Base-by-base conservation (phyloP, 2,797 vertebrate genomes). In the Trachops cirrhosus region DNA sequence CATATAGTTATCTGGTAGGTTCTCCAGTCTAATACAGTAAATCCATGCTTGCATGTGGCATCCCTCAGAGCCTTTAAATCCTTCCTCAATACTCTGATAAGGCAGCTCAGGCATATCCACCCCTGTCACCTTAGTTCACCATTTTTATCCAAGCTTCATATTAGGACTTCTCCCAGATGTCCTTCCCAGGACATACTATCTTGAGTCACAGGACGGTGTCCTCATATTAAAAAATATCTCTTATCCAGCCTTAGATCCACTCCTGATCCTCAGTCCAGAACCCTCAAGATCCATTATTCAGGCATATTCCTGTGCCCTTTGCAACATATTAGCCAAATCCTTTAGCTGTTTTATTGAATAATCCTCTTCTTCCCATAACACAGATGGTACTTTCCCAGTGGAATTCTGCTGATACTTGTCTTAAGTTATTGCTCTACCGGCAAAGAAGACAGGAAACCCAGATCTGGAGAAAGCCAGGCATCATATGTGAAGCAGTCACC, bases 61-160 rank as follows among this genome's bases (percentile, higher is more conserved):
- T 34, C 24, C 52, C 79, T 80, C 19, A 29, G 41, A 89, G 54
- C 2, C 48, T 86, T 91, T 82, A 57, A 16, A 79, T 41, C 37
- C 82, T 92, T 90, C 89, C 64, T 79, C 57, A 59, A 41, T 11
- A 62, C 11, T 59, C 10, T 75, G 41, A 48, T 52, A 83, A 62
- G 29, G 64, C 9, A 91, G 24, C 78, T 22, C 37, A 86, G 62
- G 39, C 62, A 50, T 57, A 78, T 39, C 70, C 11, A 83, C 62
- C n/a, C 90, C 50, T 93, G 70, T 74, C n/a, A 26, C 48, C 64
- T 2, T 26, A 71, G 83, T 32, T 21, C 41, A 44, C 92, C 24
- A 73, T 86, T 87, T 95, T 92, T 67, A 79, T 67, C 41, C 24
- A 74, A 57, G 54, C 24, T 89, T 95, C 62, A 70, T 84, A 77